phyloP scores from a whole-genome alignment of 2,888 invertebrate species.

The Drosophila dives region DNA sequence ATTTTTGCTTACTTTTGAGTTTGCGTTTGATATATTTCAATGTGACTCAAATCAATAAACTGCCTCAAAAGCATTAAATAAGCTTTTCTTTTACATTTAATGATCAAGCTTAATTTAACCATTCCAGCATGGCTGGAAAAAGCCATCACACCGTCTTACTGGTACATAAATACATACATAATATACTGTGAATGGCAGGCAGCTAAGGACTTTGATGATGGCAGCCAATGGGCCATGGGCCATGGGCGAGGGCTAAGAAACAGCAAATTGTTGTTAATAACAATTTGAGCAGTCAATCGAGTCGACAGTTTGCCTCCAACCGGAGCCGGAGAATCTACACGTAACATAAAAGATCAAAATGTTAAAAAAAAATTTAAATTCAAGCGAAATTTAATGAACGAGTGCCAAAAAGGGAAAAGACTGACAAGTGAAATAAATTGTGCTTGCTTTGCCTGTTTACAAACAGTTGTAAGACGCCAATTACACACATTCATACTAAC shows the following conservation, averaged over 20 bases:
- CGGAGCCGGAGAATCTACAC: constrained; percentile 3
- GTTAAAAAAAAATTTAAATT: constrained; percentile 27
- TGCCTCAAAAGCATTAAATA: not conserved
- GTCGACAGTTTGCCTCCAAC: constrained; percentile 17
- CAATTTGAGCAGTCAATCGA: constrained; percentile 42
- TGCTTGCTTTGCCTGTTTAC: constrained; percentile 29
- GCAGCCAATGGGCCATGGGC: constrained; percentile 41
- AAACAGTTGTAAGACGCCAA: constrained; percentile 38
- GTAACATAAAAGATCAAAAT: constrained; percentile 25
- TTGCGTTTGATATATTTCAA: not conserved
- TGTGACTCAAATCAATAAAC: not conserved
- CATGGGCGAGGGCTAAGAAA: constrained; percentile 17
- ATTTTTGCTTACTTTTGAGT: not conserved
- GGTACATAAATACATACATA: not conserved
- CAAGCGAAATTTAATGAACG: constrained; percentile 16
- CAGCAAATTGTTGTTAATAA: constrained; percentile 45
- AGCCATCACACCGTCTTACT: not conserved
- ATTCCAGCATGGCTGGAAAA: not conserved
- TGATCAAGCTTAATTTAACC: not conserved
- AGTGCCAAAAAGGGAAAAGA: not conserved
- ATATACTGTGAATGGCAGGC: constrained; percentile 38
- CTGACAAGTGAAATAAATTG: constrained; percentile 44
- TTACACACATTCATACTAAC: constrained; percentile 12
- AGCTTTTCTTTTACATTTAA: not conserved
- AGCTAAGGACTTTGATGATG: constrained; percentile 47